Conservation (phyloP, 2,797 vertebrate genomes). For the Esox masquinongy region DNA sequence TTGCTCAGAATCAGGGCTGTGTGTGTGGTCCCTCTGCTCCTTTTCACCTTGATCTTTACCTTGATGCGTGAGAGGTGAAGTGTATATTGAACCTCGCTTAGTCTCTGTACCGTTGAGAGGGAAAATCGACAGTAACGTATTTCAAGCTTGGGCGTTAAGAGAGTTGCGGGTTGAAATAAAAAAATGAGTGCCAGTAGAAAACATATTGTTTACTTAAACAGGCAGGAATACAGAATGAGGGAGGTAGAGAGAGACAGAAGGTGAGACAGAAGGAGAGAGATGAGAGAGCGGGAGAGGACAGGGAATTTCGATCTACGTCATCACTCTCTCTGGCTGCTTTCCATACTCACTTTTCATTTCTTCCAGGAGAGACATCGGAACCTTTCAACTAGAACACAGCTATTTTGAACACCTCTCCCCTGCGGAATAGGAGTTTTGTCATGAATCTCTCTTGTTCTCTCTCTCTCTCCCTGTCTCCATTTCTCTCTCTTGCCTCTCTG, state of each 20-base stretch:
- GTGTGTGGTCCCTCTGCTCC: too few relatives aligned
- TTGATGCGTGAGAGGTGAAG: too few relatives aligned
- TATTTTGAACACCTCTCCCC: slow-evolving; percentile 40
- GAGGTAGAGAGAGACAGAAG: not conserved
- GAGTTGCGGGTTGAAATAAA: not conserved
- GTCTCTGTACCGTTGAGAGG: too few relatives aligned
- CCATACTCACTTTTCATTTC: slow-evolving; percentile 9
- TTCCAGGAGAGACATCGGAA: slow-evolving; percentile 12
- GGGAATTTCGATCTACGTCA: slow-evolving; percentile 10
- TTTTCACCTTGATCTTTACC: too few relatives aligned
- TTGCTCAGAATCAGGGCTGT: not conserved
- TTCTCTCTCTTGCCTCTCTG: not conserved
- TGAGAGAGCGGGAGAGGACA: slow-evolving; percentile 7
- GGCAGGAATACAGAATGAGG: not conserved
- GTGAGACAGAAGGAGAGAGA: not conserved
- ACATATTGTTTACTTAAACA: too few relatives aligned
- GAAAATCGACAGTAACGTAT: too few relatives aligned
- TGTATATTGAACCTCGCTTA: too few relatives aligned
- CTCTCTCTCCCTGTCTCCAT: not conserved
- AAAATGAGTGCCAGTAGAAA: too few relatives aligned
- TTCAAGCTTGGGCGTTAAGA: not conserved
- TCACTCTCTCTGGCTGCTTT: slow-evolving; percentile 28
- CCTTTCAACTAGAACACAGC: slow-evolving; percentile 45
- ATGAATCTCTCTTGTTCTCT: not conserved
- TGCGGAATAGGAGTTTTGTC: not conserved